These are phyloP conservation scores for Oscheius sp. DNA, from an alignment of 2,888 invertebrate genomes.

Conservation along the genomic window DNA sequence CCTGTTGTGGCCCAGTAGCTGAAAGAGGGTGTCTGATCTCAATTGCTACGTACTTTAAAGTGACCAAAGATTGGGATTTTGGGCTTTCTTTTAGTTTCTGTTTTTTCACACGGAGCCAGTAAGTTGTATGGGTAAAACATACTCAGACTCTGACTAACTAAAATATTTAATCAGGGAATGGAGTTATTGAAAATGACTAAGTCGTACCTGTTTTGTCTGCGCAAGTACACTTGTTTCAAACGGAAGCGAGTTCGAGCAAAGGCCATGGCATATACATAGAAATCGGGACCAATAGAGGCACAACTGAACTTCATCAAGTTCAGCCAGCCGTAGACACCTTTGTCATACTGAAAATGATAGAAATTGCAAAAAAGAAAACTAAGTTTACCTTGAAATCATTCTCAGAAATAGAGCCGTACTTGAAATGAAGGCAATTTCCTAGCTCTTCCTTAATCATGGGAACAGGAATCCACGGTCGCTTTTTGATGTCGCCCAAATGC, in stretches of 20 bases:
- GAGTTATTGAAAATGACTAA: neutral
- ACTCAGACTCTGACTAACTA: no score
- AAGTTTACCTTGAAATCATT: conserved; percentile 56
- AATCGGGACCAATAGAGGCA: conserved; percentile 44
- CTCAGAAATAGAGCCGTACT: conserved; percentile 52
- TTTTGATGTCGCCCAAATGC: conserved; percentile 53
- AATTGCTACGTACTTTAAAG: no score
- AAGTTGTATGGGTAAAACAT: no score
- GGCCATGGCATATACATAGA: conserved; percentile 58
- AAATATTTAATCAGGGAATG: no score
- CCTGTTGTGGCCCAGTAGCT: conserved; percentile 59
- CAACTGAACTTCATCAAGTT: conserved; percentile 63
- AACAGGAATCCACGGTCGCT: conserved; percentile 60
- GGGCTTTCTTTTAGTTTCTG: neutral
- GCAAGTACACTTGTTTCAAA: conserved; percentile 60
- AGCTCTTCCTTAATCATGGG: conserved; percentile 59
- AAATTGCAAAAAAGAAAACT: neutral
- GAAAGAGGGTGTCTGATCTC: conserved; percentile 16
- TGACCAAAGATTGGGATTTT: neutral
- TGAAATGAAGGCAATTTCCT: conserved; percentile 54
- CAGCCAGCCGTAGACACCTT: conserved; percentile 63
- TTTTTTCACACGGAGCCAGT: neutral
- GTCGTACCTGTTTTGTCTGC: conserved; percentile 48
- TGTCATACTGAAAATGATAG: conserved; percentile 55
- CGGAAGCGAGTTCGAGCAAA: conserved; percentile 59